Evolutionary conservation across 2,888 invertebrate genomes (phyloP).

Genomic region (Agrochola macilenta): DNA sequence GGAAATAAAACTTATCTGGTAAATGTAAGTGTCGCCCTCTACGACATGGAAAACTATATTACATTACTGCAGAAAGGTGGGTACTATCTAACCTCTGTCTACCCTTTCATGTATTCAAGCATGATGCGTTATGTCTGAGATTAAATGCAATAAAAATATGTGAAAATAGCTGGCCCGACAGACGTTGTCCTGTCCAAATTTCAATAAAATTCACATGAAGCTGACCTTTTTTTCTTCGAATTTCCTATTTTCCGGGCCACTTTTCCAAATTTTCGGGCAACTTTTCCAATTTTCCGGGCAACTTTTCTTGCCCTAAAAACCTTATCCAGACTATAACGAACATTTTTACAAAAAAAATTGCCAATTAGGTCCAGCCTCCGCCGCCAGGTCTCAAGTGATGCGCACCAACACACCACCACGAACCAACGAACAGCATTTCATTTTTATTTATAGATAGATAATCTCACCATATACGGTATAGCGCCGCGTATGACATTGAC

Average conservation of each 20-base stretch:
- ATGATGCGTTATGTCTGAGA: background rate
- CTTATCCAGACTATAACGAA: too few relatives aligned
- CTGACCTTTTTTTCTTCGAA: too few relatives aligned
- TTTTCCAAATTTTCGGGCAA: too few relatives aligned
- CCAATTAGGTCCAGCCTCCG: background rate
- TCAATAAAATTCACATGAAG: too few relatives aligned
- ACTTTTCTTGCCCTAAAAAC: too few relatives aligned
- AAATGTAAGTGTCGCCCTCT: background rate
- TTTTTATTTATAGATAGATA: background rate
- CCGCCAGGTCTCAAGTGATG: background rate
- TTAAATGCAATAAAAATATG: background rate
- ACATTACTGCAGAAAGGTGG: background rate
- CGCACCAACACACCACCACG: background rate
- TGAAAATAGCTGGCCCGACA: too few relatives aligned
- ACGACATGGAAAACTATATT: background rate
- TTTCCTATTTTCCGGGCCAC: too few relatives aligned
- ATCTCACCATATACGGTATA: conserved; percentile 90
- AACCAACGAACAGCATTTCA: background rate
- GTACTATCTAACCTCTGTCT: background rate
- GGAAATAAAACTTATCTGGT: background rate
- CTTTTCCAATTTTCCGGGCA: too few relatives aligned
- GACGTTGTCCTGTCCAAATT: too few relatives aligned
- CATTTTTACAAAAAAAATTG: too few relatives aligned
- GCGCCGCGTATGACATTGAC: conserved; percentile 92
- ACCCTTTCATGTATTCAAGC: background rate